Evolutionary conservation across 2,797 vertebrate species (phyloP).

Genomic region (Galago senegalensis): DNA sequence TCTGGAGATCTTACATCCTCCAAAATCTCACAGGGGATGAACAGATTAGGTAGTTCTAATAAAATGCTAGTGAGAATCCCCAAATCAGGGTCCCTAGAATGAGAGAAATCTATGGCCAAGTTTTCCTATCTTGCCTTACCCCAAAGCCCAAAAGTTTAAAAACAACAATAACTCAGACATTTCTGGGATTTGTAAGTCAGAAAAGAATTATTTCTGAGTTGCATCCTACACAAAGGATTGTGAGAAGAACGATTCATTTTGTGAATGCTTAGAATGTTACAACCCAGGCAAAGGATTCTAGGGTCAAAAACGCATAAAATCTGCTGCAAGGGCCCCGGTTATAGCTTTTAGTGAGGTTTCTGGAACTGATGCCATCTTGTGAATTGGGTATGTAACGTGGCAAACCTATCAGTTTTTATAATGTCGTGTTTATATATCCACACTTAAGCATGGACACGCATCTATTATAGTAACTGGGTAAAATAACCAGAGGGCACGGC

Average conservation of each 20-base stretch:
- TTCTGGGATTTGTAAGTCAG: constrained; percentile 39
- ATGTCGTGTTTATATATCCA: constrained; percentile 72
- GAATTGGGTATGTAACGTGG: neutral
- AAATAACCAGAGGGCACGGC: constrained; percentile 74
- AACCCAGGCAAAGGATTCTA: neutral
- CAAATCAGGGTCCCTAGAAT: constrained; percentile 20
- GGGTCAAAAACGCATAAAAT: neutral
- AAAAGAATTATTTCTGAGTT: constrained; percentile 60
- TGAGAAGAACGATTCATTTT: neutral
- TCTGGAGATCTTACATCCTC: neutral
- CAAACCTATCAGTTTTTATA: constrained; percentile 65
- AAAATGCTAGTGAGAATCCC: constrained; percentile 57
- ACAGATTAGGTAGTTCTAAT: constrained; percentile 33
- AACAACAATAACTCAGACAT: neutral
- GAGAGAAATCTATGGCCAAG: constrained; percentile 60
- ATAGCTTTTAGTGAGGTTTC: neutral
- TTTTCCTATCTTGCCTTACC: constrained; percentile 61
- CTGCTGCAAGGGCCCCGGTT: neutral
- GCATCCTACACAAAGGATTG: neutral
- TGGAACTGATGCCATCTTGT: neutral
- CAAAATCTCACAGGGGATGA: constrained; percentile 63
- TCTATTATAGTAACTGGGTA: constrained; percentile 57
- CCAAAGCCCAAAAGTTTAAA: neutral
- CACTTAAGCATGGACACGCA: constrained; percentile 52
- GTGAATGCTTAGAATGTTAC: neutral